Conservation (phyloP, 2,113 vertebrate genomes). For the Actenoides hombroni region DNA sequence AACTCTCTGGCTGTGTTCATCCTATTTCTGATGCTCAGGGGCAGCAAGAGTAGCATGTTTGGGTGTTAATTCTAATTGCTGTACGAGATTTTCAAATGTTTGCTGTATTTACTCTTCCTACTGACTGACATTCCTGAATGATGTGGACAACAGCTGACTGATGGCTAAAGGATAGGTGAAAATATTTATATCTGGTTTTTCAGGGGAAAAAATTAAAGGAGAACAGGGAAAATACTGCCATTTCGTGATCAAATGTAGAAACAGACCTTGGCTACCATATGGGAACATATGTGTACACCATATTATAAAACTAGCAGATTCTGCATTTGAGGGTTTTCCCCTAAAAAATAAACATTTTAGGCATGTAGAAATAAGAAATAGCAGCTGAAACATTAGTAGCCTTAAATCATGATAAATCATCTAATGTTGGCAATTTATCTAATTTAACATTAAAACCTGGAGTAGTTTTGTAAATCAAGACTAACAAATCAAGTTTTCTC, state of each 20-base stretch:
- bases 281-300: neutral
- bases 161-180: neutral
- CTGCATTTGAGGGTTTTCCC: neutral
- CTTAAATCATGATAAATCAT: neutral
- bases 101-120: neutral
- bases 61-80: neutral
- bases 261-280: neutral
- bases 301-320: neutral
- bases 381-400: neutral
- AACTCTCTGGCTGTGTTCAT: neutral
- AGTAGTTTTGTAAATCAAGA: neutral
- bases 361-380: neutral
- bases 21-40: neutral
- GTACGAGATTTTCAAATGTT: neutral
- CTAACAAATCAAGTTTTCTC: neutral
- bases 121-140: neutral
- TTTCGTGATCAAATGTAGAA: neutral
- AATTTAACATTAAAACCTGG: neutral
- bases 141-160: neutral
- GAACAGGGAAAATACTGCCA: neutral
- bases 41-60: neutral
- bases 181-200: neutral
- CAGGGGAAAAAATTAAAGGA: neutral
- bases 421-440: neutral
- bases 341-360: neutral